These are phyloP conservation scores for Theonella swinhoei DNA, from an alignment of 37 sponge, comb jelly and placozoan genomes.

Conservation along the genomic window DNA sequence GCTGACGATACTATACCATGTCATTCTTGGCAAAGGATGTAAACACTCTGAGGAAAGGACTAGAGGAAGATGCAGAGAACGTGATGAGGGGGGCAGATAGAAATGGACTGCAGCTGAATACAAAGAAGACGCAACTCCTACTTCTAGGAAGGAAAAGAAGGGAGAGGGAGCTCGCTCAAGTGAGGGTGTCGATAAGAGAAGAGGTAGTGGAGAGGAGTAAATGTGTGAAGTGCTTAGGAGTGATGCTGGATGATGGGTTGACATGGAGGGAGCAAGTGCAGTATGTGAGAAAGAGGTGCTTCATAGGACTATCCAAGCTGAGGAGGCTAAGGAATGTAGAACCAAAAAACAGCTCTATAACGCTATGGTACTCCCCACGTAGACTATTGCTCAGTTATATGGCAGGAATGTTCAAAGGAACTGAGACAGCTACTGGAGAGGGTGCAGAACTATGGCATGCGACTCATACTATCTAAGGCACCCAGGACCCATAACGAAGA, in stretches of 20 bases:
- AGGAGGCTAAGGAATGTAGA: neutral
- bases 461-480: constrained; percentile 14
- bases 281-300: constrained; percentile 13
- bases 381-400: constrained; percentile 20
- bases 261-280: constrained; percentile 17
- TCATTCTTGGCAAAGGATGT: neutral
- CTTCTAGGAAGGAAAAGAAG: neutral
- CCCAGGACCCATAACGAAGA: too few species aligned
- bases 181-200: neutral
- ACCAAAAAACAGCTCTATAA: constrained; percentile 16
- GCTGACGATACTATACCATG: too few species aligned
- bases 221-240: constrained; percentile 13
- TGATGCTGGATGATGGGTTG: constrained; percentile 14
- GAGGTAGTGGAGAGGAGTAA: neutral
- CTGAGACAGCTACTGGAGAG: constrained; percentile 2
- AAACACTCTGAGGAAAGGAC: neutral
- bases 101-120: neutral
- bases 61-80: neutral
- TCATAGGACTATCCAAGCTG: neutral
- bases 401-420: constrained; percentile 13
- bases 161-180: neutral
- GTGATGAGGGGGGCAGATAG: neutral
- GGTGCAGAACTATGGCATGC: constrained; percentile 28
- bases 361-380: constrained; percentile 7
- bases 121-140: neutral